Evolutionary conservation across 1,140 invertebrate species (phyloP), one percentile per base, ranked within the genome.

Genomic region (Phymastichus coffea): DNA sequence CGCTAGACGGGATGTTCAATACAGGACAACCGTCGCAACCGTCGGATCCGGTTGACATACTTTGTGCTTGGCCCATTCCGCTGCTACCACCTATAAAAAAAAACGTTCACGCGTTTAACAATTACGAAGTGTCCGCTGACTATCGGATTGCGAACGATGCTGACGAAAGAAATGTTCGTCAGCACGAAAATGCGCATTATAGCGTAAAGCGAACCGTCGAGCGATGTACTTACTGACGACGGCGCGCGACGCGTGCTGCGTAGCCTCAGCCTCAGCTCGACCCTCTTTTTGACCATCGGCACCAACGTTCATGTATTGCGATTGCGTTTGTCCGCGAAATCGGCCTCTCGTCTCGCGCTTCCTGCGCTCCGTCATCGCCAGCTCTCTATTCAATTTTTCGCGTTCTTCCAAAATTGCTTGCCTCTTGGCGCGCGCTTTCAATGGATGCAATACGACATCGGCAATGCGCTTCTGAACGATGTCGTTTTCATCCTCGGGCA

Each of bases 41-140:
- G 9, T 60, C 67, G 14, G 71, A 66, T 26, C 74, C 73, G 4
- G 75, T 76, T 7, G 81, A 80, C 73, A 82, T 82, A 80, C 90
- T 92, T 78, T 92, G 90, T 1, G 89, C 88, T 80, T 90, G 88
- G 2, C 88, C 89, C 87, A 91, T 91, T 55, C 89, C 89, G 70
- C 84, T 87, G 23, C 74, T 85, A 19, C 87, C 87, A 80, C 82
- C 87, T 89, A 51, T 63, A 77, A 66, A 57, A 14, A 40, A 6
- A 14, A 19, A 46, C 57, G 61, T 23, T 44, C 54, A 30, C 28
- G 41, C n/a, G n/a, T n/a, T n/a, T n/a, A n/a, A 14, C 6, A 33
- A 33, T 33, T 8, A 33, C 6, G 6, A 33, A 33, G 7, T 33
- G 14, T 33, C 14, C 14, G 6, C 14, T 33, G 30, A 33, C 14